Conservation (phyloP, 2,113 vertebrate genomes). For the Pagrus major region DNA sequence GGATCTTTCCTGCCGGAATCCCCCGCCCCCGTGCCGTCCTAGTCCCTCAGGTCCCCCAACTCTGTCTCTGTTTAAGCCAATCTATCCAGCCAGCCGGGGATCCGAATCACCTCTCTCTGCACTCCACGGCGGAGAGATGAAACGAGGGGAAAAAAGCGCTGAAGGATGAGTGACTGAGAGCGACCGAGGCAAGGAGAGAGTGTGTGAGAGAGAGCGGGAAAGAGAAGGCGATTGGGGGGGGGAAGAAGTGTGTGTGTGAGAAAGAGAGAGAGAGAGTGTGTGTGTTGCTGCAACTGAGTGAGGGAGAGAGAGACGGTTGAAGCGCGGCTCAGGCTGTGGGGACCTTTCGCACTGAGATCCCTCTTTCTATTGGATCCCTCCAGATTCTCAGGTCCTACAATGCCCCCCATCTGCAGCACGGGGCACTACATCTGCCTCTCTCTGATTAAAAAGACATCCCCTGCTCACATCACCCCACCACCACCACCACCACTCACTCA, state of each 20-base stretch:
- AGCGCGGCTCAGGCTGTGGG: slow-evolving; percentile 58
- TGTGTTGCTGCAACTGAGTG: slow-evolving; percentile 44
- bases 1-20: slow-evolving; percentile 43
- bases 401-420: slow-evolving; percentile 69
- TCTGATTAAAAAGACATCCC: slow-evolving; percentile 72
- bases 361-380: slow-evolving; percentile 65
- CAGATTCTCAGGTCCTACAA: slow-evolving; percentile 77
- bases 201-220: slow-evolving; percentile 29
- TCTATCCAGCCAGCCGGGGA: slow-evolving; percentile 48
- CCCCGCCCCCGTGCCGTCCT: slow-evolving; percentile 24
- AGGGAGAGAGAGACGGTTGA: slow-evolving; percentile 68
- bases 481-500: slow-evolving; percentile 36
- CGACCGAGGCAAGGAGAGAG: slow-evolving; percentile 27
- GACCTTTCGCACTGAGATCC: slow-evolving; percentile 71
- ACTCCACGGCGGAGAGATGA: slow-evolving; percentile 54
- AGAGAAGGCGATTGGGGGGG: slow-evolving; percentile 18
- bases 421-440: slow-evolving; percentile 47
- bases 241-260: slow-evolving; percentile 12
- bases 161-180: slow-evolving; percentile 50
- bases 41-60: slow-evolving; percentile 66
- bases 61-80: slow-evolving; percentile 51
- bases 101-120: slow-evolving; percentile 49
- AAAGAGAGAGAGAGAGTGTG: no score
- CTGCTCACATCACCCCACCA: slow-evolving; percentile 65
- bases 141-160: slow-evolving; percentile 49